These are phyloP conservation scores for Polia nebulosa DNA, from an alignment of 2,888 invertebrate genomes.

Conservation along the genomic window DNA sequence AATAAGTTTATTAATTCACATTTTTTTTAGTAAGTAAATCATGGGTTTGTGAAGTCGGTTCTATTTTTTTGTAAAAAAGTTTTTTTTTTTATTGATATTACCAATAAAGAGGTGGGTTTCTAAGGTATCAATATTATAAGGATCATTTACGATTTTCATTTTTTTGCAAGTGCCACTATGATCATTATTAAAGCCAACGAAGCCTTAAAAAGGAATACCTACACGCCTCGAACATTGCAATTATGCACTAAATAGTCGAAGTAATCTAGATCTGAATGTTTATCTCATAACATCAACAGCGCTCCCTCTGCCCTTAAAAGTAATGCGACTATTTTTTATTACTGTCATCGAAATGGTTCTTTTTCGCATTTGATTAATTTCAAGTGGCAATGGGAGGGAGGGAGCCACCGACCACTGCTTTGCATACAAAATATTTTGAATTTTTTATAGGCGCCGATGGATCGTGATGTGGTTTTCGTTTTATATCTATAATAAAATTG, in stretches of 20 bases:
- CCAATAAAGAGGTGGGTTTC: not conserved
- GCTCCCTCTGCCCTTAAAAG: conserved; percentile 11
- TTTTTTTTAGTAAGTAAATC: too few relatives aligned
- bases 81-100: not conserved
- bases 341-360: conserved; percentile 21
- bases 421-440: conserved; percentile 21
- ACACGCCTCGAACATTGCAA: conserved; percentile 9
- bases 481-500: conserved; percentile 1
- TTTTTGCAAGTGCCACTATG: conserved; percentile 1
- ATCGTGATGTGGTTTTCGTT: not conserved
- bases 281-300: conserved; percentile 6
- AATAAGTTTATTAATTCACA: too few relatives aligned
- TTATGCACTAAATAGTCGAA: conserved; percentile 6
- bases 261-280: conserved; percentile 21
- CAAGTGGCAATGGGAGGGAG: not conserved
- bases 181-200: conserved; percentile 6
- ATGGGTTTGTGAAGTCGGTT: too few relatives aligned
- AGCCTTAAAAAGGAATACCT: conserved; percentile 12
- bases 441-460: not conserved
- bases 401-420: conserved; percentile 28
- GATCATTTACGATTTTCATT: conserved; percentile 12
- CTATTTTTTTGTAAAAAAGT: too few relatives aligned
- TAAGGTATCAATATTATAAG: not conserved
- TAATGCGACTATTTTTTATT: conserved; percentile 24
- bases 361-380: conserved; percentile 34